phyloP scores from a whole-genome alignment of 2,888 invertebrate species.

The Caenorhabditis sp. region DNA sequence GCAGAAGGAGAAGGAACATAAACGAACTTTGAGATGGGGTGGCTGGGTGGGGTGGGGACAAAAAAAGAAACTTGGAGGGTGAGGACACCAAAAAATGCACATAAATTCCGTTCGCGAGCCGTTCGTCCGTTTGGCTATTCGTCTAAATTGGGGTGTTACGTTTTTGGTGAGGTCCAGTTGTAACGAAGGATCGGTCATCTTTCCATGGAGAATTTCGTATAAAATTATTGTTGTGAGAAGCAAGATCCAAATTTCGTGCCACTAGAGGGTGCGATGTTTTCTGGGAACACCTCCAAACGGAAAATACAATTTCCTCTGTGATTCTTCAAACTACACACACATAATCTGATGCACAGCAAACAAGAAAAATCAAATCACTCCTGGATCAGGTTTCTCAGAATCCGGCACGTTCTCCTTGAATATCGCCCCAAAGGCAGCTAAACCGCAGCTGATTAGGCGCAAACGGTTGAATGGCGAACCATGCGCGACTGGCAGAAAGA shows the following conservation, averaged over 20 bases:
- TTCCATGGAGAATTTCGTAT: neutral
- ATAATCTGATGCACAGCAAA: neutral
- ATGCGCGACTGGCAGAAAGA: too few relatives aligned
- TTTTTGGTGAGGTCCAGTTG: neutral
- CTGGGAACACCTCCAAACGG: too few relatives aligned
- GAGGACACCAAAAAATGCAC: conserved; percentile 40
- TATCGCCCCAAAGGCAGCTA: too few relatives aligned
- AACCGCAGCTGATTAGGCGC: too few relatives aligned
- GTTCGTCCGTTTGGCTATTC: conserved; percentile 20
- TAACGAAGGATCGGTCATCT: too few relatives aligned
- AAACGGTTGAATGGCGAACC: too few relatives aligned
- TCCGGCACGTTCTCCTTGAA: neutral
- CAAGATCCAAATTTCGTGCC: too few relatives aligned
- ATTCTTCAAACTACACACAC: neutral
- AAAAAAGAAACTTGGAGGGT: conserved; percentile 1
- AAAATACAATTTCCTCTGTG: conserved; percentile 1
- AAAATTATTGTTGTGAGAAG: too few relatives aligned
- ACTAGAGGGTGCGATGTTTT: too few relatives aligned
- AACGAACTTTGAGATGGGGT: conserved; percentile 25
- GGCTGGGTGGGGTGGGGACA: conserved; percentile 5
- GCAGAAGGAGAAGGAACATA: conserved; percentile 18
- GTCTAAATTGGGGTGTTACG: conserved; percentile 49
- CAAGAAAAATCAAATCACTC: neutral
- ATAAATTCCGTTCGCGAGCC: conserved; percentile 49
- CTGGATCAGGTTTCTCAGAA: neutral